Evolutionary conservation across 1,140 invertebrate genomes (phyloP).

Genomic region (Drosophila pruinosa): DNA sequence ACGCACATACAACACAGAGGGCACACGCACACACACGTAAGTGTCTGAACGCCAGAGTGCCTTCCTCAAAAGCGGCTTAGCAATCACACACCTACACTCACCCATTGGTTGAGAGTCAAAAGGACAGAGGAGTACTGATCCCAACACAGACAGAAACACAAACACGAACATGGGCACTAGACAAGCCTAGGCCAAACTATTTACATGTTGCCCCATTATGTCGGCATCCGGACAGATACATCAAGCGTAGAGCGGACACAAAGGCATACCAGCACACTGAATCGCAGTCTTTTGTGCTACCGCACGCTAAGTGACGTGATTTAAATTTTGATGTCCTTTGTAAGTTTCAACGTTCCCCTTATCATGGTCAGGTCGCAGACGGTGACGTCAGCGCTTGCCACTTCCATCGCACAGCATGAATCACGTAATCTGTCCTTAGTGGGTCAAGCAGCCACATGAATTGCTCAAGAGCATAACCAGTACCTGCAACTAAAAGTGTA

Average conservation of each 20-base stretch:
- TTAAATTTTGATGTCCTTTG: slow-evolving; percentile 76
- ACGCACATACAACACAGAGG: slow-evolving; percentile 6
- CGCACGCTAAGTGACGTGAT: slow-evolving; percentile 67
- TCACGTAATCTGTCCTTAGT: slow-evolving; percentile 68
- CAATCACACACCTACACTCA: slow-evolving; percentile 29
- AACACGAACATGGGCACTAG: neutral
- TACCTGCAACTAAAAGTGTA: slow-evolving; percentile 7
- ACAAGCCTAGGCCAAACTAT: slow-evolving; percentile 60
- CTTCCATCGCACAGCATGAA: slow-evolving; percentile 53
- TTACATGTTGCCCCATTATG: slow-evolving; percentile 71
- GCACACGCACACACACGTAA: slow-evolving; percentile 22
- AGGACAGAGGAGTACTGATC: slow-evolving; percentile 1
- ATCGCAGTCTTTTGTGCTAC: slow-evolving; percentile 43
- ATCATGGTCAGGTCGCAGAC: neutral
- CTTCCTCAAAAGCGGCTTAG: slow-evolving; percentile 73
- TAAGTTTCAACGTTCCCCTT: slow-evolving; percentile 36
- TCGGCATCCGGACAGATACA: slow-evolving; percentile 7
- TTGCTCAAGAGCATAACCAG: slow-evolving; percentile 41
- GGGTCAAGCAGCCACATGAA: slow-evolving; percentile 54
- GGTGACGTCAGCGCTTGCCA: slow-evolving; percentile 29
- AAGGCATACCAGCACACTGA: neutral
- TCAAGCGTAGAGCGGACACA: neutral
- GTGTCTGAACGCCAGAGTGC: slow-evolving; percentile 53
- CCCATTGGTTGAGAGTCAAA: neutral
- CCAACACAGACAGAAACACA: slow-evolving; percentile 15